phyloP scores from a whole-genome alignment of 2,797 vertebrate species.

The Poeciliopsis paucimaculata region DNA sequence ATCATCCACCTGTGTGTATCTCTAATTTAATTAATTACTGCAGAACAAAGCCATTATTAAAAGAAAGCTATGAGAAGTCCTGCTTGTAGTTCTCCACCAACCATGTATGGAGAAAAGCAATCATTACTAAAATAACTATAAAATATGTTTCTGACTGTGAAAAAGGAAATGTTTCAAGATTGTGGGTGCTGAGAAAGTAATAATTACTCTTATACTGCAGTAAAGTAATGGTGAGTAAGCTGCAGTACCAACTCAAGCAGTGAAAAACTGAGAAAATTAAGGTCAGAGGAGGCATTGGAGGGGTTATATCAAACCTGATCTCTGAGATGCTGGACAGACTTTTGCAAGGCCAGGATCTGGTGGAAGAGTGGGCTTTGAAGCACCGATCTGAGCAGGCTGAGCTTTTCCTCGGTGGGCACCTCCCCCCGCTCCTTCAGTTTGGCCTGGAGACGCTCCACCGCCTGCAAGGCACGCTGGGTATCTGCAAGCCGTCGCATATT shows the following conservation, averaged over 20 bases:
- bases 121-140: background rate
- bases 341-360: conserved; percentile 94
- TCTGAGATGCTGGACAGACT: conserved; percentile 90
- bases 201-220: background rate
- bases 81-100: background rate
- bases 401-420: conserved; percentile 89
- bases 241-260: background rate
- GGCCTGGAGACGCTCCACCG: conserved; percentile 92
- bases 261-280: too few species aligned
- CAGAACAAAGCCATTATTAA: background rate
- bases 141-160: background rate
- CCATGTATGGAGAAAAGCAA: too few species aligned
- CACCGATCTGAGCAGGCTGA: conserved; percentile 91
- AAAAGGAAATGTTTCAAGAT: background rate
- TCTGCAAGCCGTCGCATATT: conserved; percentile 83
- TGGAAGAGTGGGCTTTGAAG: conserved; percentile 97
- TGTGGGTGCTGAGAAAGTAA: background rate
- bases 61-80: background rate
- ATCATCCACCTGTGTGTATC: background rate
- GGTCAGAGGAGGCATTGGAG: background rate
- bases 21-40: background rate
- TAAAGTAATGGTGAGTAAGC: background rate
- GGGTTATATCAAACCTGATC: conserved; percentile 82
- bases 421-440: conserved; percentile 94
- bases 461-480: conserved; percentile 92